Evolutionary conservation across 2,888 invertebrate species (phyloP), one percentile per base, ranked within the genome.

Genomic region (Chrysomela aeneicollis): DNA sequence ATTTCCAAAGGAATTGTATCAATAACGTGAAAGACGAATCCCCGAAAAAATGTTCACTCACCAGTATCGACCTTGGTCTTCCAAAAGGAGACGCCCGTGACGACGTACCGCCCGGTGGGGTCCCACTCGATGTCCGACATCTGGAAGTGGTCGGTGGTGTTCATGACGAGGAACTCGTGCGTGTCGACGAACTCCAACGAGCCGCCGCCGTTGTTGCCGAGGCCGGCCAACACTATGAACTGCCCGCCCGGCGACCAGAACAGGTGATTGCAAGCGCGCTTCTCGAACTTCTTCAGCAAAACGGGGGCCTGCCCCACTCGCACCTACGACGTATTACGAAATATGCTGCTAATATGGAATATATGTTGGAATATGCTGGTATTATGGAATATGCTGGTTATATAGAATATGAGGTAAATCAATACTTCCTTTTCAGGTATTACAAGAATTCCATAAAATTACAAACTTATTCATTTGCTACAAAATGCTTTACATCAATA

Each of bases 101-200:
- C 93, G 12, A 99, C 95, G 79, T 95, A 99, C 68, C 99, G 89
- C 1, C 99, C 99, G 2, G 98, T 99, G 1, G 99, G 98, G 84
- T 99, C 99, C 99, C 99, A 99, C 82, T 98, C 98, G 1, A 98
- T 95, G 80, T 98, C 96, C 0, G 97, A 95, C 81, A 91, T 90
- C 82, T 89, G 85, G 83, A 94, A 97, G 83, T 98, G 98, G 82
- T 97, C 97, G 0, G 93, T 92, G 10, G 92, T 90, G 78, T 93
- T 93, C 93, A 97, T 97, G n/a, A 95, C 89, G 6, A 95, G 91
- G 82, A 97, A 97, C 80, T 98, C 98, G 76, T 93, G 92, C 0
- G 97, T 94, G 79, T 98, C 98, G 52, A 98, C 90, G 81, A 98
- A 98, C 83, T 98, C 97, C 73, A 98, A 84, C 6, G 93, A 92